Evolutionary conservation across 2,113 vertebrate species (phyloP), one percentile per base, ranked within the genome.

Genomic region (Stigmatopora nigra): DNA sequence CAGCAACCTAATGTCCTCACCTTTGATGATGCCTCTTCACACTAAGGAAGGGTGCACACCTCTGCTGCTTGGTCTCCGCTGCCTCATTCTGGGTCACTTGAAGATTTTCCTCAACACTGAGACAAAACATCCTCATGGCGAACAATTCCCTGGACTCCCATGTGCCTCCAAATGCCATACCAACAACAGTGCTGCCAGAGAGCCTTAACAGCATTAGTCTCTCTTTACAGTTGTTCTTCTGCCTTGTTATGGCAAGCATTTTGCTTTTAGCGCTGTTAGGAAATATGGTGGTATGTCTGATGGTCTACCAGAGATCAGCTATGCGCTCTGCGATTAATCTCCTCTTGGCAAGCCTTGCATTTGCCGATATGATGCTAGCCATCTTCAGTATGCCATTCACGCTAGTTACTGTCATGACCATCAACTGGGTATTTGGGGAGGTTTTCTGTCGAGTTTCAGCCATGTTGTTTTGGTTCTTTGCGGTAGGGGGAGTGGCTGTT

Each of bases 321-420:
- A 99, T 99, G 97, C 89, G 96, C 75, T 99, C 97, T 1, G 97
- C 97, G 63, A 99, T 99, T 89, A 99, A 99, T 86, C 97, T 98
- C 82, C 93, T 99, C 36, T 85, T 99, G 65, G 96, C 97, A 63
- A 99, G 94, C 79, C 83, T 99, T 82, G 97, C 97, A 51, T 97
- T 97, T 70, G 93, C 96, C 7, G 97, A 99, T 86, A 94, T 97
- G 93, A 90, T 97, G 89, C 90, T 99, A 69, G 94, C 96, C 31
- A 86, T 96, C 78, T 88, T 98, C 65, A 97, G 96, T 88, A 96
- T 98, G 95, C 95, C 96, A 45, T 95, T 97, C 53, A 94, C 95
- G 65, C 81, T 98, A 69, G 88, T 98, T 56, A 95, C 94, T 0
- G 91, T 95, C 47, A 85, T 95, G 67, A 94, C 94, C 64, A 94